Conservation (phyloP, 2,888 invertebrate genomes). For the Morpho deidamia region DNA sequence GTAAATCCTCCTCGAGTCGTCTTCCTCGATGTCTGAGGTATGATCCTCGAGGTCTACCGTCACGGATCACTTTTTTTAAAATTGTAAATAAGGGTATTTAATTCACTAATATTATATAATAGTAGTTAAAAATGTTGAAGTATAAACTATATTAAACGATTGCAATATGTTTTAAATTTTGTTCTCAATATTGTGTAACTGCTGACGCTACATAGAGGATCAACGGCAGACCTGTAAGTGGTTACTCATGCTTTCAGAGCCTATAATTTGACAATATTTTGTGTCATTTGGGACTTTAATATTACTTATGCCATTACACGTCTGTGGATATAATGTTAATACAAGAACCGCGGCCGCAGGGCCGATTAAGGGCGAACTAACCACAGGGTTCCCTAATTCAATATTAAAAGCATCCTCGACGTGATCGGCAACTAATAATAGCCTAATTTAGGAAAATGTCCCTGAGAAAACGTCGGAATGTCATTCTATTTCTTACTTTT, state of each 20-base stretch:
- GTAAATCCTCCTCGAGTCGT: no score
- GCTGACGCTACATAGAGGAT: slow-evolving; percentile 57
- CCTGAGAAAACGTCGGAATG: slow-evolving; percentile 75
- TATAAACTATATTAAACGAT: no score
- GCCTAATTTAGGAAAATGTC: slow-evolving; percentile 75
- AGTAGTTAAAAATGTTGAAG: no score
- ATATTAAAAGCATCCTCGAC: slow-evolving; percentile 77
- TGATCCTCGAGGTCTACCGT: no score
- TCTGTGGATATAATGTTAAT: slow-evolving; percentile 73
- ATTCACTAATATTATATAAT: no score
- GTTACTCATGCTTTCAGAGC: slow-evolving; percentile 73
- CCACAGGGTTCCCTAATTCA: slow-evolving; percentile 76
- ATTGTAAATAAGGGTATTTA: no score
- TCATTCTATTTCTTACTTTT: slow-evolving; percentile 58
- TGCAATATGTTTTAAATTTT: no score
- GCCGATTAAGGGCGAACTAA: slow-evolving; percentile 73
- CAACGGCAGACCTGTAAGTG: slow-evolving; percentile 71
- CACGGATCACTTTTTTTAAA: no score
- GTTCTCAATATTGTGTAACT: slow-evolving; percentile 12
- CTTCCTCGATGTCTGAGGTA: no score
- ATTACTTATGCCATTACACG: slow-evolving; percentile 75
- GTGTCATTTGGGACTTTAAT: slow-evolving; percentile 77
- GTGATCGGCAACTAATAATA: slow-evolving; percentile 77
- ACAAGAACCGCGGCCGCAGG: slow-evolving; percentile 58
- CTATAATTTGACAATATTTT: slow-evolving; percentile 79